Conservation (phyloP, 2,113 vertebrate genomes). For the Ictidomys tridecemlineatus region DNA sequence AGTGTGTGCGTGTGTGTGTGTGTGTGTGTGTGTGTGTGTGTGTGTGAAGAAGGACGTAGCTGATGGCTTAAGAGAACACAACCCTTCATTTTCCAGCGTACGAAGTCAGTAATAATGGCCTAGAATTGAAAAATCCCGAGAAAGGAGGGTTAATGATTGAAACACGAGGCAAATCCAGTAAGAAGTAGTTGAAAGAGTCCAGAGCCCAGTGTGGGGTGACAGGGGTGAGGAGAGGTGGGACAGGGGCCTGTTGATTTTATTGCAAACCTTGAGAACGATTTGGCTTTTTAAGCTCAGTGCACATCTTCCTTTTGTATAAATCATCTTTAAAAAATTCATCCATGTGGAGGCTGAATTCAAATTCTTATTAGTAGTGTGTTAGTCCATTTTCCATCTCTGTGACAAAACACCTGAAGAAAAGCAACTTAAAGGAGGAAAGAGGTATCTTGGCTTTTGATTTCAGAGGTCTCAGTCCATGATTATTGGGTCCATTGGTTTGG, state of each 20-base stretch:
- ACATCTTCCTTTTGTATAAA: slow-evolving; percentile 27
- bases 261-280: not conserved
- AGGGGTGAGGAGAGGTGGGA: not conserved
- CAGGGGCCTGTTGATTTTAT: not conserved
- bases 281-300: not conserved
- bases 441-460: not conserved
- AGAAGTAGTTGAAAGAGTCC: not conserved
- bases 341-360: not conserved
- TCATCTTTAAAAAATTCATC: not conserved
- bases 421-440: not conserved
- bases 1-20: not conserved
- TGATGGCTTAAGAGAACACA: not conserved
- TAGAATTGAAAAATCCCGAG: not conserved
- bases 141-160: not conserved
- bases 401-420: not conserved
- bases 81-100: not conserved
- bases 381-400: not conserved
- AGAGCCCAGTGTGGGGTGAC: not conserved
- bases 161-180: not conserved
- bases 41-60: not conserved
- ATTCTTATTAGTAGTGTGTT: not conserved
- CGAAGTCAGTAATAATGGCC: not conserved
- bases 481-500: not conserved
- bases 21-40: not conserved
- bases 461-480: not conserved